Conservation (phyloP, 2,888 invertebrate species). For the Linyphia triangularis region DNA sequence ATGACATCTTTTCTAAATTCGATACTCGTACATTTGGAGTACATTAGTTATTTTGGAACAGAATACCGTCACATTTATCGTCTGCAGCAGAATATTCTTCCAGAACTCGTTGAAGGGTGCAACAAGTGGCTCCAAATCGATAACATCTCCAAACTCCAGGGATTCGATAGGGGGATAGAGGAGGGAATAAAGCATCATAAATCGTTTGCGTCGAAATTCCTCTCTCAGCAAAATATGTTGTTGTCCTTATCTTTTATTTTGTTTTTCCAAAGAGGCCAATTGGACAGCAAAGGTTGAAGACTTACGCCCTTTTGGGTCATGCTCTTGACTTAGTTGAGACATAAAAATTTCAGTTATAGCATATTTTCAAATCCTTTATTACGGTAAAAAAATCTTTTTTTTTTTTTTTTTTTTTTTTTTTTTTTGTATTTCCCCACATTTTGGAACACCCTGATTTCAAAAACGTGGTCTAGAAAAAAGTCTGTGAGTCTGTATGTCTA, state of each 20-base stretch:
- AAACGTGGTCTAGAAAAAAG: no score
- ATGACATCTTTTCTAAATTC: no score
- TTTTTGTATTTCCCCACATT: no score
- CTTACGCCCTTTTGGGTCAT: no score
- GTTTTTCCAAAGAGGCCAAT: neutral
- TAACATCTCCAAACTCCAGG: neutral
- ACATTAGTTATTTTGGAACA: neutral
- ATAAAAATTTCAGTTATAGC: no score
- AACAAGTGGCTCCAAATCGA: slow-evolving; percentile 21
- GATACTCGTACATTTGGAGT: no score
- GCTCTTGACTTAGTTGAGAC: no score
- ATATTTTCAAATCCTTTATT: no score
- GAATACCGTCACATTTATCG: neutral
- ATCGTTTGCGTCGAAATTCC: slow-evolving; percentile 6
- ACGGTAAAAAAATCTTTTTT: no score
- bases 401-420: no score
- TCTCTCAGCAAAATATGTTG: neutral
- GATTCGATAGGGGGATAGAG: neutral
- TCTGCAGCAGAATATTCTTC: neutral
- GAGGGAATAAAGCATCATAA: neutral
- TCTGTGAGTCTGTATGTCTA: no score
- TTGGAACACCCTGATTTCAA: no score
- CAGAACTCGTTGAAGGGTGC: neutral
- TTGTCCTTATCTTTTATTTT: slow-evolving; percentile 14
- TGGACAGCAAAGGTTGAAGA: neutral